Conservation (phyloP, 2,113 vertebrate genomes). For the Seriola dumerili region DNA sequence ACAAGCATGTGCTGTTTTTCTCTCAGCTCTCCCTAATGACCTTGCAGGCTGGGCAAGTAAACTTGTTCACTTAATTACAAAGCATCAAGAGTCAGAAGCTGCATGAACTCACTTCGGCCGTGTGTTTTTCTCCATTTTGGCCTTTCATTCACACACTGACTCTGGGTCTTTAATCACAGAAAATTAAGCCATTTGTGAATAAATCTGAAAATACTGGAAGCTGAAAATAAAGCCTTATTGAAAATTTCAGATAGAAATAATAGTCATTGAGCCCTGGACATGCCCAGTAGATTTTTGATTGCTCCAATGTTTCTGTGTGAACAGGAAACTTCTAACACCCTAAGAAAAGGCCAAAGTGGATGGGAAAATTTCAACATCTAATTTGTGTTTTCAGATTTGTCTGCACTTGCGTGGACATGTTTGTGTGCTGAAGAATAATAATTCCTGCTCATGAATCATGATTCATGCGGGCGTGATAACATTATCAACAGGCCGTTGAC, state of each 20-base stretch:
- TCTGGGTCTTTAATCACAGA: background rate
- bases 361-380: background rate
- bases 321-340: background rate
- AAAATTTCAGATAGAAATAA: background rate
- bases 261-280: background rate
- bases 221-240: background rate
- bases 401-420: slow-evolving; percentile 9
- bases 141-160: background rate
- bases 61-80: slow-evolving; percentile 34
- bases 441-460: slow-evolving; percentile 2
- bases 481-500: slow-evolving; percentile 10
- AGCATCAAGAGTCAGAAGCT: slow-evolving; percentile 39
- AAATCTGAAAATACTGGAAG: background rate
- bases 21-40: slow-evolving; percentile 65
- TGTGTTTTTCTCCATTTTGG: background rate
- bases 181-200: background rate
- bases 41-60: slow-evolving; percentile 33
- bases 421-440: slow-evolving; percentile 18
- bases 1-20: slow-evolving; percentile 75
- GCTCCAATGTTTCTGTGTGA: background rate
- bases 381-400: background rate
- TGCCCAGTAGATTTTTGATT: background rate
- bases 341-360: background rate
- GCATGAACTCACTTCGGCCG: background rate
- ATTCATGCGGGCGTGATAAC: slow-evolving; percentile 31